These are phyloP conservation scores for Tethya wilhelma DNA, from an alignment of 37 sponge, comb jelly and placozoan genomes.

Conservation along the genomic window DNA sequence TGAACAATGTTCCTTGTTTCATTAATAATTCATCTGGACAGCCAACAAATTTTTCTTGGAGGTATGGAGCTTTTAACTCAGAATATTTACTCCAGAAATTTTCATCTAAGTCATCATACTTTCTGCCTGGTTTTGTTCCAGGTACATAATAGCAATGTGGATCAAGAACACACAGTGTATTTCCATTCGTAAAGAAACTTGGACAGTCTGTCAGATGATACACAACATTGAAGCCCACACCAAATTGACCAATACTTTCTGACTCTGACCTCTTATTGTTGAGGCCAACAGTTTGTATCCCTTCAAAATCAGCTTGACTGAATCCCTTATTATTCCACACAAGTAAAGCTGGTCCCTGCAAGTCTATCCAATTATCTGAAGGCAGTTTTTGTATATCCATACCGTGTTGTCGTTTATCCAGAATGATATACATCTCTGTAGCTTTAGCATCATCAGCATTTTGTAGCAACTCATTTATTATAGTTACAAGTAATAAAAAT, in stretches of 20 bases:
- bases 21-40: constrained; percentile 39
- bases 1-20: constrained; percentile 80
- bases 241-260: constrained; percentile 82
- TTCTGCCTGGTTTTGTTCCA: constrained; percentile 55
- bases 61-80: constrained; percentile 55
- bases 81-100: constrained; percentile 57
- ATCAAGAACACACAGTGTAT: constrained; percentile 80
- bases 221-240: constrained; percentile 87
- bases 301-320: constrained; percentile 69
- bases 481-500: too few species aligned
- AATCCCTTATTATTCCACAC: constrained; percentile 74
- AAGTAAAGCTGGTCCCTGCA: constrained; percentile 77
- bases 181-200: constrained; percentile 70
- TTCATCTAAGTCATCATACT: constrained; percentile 22
- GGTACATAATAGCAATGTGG: constrained; percentile 68
- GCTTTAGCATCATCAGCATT: constrained; percentile 89
- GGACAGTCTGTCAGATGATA: constrained; percentile 94
- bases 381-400: constrained; percentile 25
- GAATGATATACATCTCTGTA: constrained; percentile 61
- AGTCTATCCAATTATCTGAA: constrained; percentile 58
- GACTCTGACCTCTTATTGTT: constrained; percentile 73
- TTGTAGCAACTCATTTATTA: constrained; percentile 82
- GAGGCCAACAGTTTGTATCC: constrained; percentile 72
- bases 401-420: constrained; percentile 70
- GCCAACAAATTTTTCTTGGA: constrained; percentile 10